Evolutionary conservation across 2,113 vertebrate species (phyloP).

Genomic region (Eulemur rufifrons): DNA sequence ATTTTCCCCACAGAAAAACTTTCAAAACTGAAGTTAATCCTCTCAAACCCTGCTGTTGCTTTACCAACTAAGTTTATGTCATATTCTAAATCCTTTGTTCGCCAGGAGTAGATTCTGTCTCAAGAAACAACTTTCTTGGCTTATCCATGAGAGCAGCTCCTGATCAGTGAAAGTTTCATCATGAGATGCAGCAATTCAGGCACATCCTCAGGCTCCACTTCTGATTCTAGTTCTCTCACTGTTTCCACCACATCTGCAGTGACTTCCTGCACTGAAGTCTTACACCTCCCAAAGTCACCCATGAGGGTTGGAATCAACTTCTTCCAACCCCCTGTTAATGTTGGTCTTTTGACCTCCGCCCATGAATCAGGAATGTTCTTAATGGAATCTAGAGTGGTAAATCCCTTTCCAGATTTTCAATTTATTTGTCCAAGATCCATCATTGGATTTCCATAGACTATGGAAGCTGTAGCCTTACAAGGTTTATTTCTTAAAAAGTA

Average conservation of each 20-base stretch:
- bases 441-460: background rate
- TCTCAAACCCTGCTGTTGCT: background rate
- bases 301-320: background rate
- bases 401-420: background rate
- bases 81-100: background rate
- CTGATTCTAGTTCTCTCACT: background rate
- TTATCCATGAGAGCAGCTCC: background rate
- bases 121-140: background rate
- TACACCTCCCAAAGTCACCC: background rate
- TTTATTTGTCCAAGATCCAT: background rate
- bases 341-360: background rate
- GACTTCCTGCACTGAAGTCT: background rate
- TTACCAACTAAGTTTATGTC: background rate
- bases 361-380: background rate
- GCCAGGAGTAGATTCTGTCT: background rate
- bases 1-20: background rate
- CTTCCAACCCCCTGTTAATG: background rate
- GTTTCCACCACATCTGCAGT: background rate
- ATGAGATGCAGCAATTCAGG: background rate
- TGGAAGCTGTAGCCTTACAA: background rate
- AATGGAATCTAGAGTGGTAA: background rate
- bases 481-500: background rate
- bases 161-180: background rate
- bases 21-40: background rate
- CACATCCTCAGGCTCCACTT: background rate